Base-by-base conservation (phyloP, 2,797 vertebrate genomes). In the Threskiornis aethiopicus region DNA sequence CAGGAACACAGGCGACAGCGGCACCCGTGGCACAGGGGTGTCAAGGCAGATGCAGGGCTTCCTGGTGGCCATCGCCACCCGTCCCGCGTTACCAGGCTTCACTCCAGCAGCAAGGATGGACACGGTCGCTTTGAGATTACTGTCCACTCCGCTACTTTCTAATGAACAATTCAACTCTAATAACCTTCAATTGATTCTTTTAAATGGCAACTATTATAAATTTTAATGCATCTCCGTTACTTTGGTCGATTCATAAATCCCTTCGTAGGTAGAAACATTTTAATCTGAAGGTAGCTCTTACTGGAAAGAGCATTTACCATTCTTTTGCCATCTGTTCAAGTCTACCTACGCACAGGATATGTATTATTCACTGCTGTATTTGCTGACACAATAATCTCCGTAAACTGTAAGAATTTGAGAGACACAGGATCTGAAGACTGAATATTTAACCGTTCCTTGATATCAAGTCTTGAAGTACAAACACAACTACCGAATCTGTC, bases 1-100 rank as follows among this genome's bases (percentile, higher is more conserved):
- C 1, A 1, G 44, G 24, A 89, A 19, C 28, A 62, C 20, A 54
- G 21, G 33, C 0, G 0, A 25, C 14, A 47, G 11, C 6, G 25
- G 24, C 26, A 11, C 15, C 46, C 3, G 24, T 12, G 24, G 72
- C 35, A 84, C 2, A 0, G 0, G 1, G 20, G 52, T 51, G 37
- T 26, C 16, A 52, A 52, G 54, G 62, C 26, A 72, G 46, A 58
- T 22, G 11, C 1, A 1, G 39, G 57, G 46, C 35, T 91, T 70
- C 62, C 46, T 47, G 64, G 55, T 29, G 31, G 42, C 59, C 55
- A n/a, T 5, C 2, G 0, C 9, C 71, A 51, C 22, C 29, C 11
- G 1, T 13, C 42, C 58, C 7, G 1, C 29, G 4, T 31, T 11
- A 35, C 47, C 64, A 69, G 58, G 42, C 66, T 87, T 62, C 66